Conservation (phyloP, 2,113 vertebrate species). For the Lagenorhynchus albirostris region DNA sequence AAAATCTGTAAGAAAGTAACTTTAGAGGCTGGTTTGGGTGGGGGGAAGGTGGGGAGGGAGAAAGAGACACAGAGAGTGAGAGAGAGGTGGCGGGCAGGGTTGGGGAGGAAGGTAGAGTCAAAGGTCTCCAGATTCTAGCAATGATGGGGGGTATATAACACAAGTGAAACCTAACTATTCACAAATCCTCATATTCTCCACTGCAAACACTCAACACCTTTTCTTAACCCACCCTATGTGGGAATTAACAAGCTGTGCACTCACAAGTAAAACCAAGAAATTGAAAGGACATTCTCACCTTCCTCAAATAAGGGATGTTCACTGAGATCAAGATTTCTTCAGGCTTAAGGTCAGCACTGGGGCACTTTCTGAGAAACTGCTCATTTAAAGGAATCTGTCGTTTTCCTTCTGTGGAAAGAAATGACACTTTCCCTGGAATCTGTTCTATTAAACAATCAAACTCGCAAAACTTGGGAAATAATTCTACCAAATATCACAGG, state of each 20-base stretch:
- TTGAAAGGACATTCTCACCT: constrained; percentile 76
- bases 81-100: neutral
- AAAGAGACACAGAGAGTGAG: neutral
- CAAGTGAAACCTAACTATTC: neutral
- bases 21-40: neutral
- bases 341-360: constrained; percentile 82
- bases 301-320: constrained; percentile 86
- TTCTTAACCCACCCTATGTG: neutral
- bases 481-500: neutral
- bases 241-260: neutral
- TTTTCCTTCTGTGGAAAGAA: constrained; percentile 71
- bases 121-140: neutral
- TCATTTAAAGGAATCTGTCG: constrained; percentile 84
- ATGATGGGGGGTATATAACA: neutral
- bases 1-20: neutral
- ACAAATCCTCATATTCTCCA: neutral
- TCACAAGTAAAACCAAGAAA: neutral
- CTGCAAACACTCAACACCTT: neutral
- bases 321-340: constrained; percentile 89
- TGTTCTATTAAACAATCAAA: neutral
- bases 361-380: constrained; percentile 86
- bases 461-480: neutral
- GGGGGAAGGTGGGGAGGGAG: too few relatives aligned
- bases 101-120: neutral
- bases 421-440: neutral